A percentile compares a stretch with the other conserved stretches of the same genome.
These are phyloP conservation scores for Lepus townsendii DNA, from an alignment of 2,797 vertebrate genomes.

Conservation along the genomic window DNA sequence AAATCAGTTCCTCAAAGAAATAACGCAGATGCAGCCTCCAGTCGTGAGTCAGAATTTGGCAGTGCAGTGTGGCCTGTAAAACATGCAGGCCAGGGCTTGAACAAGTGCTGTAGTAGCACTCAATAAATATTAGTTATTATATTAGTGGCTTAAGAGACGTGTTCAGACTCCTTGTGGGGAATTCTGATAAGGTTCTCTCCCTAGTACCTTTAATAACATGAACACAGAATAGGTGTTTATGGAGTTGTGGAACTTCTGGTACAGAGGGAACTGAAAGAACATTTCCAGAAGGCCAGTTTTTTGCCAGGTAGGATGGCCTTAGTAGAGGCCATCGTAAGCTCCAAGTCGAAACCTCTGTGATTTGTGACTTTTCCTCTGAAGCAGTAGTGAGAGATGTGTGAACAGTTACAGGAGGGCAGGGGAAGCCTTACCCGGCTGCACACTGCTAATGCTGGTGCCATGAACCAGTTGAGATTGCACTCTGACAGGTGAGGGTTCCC, in stretches of 20 bases:
- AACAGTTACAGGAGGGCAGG: not conserved
- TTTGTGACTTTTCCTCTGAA: not conserved
- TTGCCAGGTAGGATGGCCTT: not conserved
- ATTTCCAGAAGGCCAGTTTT: not conserved
- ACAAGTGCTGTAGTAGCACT: not conserved
- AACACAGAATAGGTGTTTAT: not conserved
- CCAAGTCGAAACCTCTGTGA: not conserved
- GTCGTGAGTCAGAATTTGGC: slow-evolving; percentile 1
- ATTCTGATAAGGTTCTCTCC: not conserved
- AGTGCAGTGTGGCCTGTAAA: not conserved
- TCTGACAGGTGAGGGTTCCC: no score
- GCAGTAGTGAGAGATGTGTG: not conserved
- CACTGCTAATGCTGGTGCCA: no score
- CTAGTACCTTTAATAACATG: slow-evolving; percentile 7
- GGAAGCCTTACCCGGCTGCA: no score
- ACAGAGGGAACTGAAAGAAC: slow-evolving; percentile 16
- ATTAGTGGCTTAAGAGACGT: not conserved
- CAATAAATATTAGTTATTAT: not conserved
- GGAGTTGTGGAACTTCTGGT: slow-evolving; percentile 41
- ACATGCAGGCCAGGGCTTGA: not conserved
- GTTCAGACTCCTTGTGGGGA: not conserved
- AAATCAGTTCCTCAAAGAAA: slow-evolving; percentile 11
- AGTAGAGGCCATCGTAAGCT: not conserved
- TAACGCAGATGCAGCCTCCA: not conserved
- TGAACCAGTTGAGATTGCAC: no score